Evolutionary conservation across 2,888 invertebrate genomes (phyloP).

Genomic region (Parelbella ahira): DNA sequence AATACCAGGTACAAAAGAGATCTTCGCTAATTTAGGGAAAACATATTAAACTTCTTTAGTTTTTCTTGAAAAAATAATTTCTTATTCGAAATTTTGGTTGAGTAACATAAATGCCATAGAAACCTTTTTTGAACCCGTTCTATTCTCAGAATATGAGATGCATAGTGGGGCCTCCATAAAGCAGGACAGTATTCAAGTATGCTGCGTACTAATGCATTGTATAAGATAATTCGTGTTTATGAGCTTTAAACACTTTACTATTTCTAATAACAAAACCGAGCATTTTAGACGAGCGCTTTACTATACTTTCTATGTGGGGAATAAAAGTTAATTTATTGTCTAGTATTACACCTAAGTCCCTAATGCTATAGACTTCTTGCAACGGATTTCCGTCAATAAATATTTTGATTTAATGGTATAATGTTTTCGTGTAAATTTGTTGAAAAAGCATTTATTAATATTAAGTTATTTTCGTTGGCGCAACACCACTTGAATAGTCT

Average conservation of each 20-base stretch:
- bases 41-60: neutral
- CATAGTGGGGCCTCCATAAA: neutral
- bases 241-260: neutral
- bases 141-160: neutral
- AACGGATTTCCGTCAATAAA: neutral
- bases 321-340: slow-evolving; percentile 1
- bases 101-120: no score
- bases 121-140: no score
- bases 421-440: slow-evolving; percentile 6
- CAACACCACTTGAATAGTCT: slow-evolving; percentile 1
- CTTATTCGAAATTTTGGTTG: no score
- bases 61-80: neutral
- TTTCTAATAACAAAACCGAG: slow-evolving; percentile 1
- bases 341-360: slow-evolving; percentile 3
- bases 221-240: neutral
- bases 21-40: neutral
- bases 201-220: neutral
- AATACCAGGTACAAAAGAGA: neutral
- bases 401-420: neutral
- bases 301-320: neutral
- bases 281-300: neutral
- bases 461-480: neutral
- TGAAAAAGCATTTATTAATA: slow-evolving; percentile 5
- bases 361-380: neutral
- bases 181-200: neutral